Percentiles rank a stretch among this genome's conserved stretches.
These are phyloP conservation scores for Trachelus troglodyta DNA, from an alignment of 2,888 invertebrate species.

Conservation along the genomic window DNA sequence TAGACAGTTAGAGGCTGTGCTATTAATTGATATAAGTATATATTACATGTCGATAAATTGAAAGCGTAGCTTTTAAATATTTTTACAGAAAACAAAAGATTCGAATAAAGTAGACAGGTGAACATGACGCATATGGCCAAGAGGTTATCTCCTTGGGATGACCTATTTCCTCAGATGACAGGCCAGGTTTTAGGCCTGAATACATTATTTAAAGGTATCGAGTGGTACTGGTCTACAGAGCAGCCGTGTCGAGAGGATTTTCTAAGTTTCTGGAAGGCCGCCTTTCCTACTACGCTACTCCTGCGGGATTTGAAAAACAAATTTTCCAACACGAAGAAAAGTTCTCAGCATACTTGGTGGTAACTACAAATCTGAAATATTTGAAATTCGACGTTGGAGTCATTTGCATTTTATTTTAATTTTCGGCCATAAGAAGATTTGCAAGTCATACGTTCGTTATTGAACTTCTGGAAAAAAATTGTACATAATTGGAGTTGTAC, in stretches of 20 bases:
- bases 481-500: background rate
- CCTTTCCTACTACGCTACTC: background rate
- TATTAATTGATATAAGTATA: background rate
- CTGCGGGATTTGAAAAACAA: background rate
- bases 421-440: background rate
- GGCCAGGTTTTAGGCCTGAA: conserved; percentile 16
- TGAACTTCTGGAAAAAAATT: background rate
- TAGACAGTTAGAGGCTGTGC: no score
- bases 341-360: background rate
- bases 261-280: background rate
- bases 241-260: background rate
- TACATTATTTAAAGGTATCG: conserved; percentile 20
- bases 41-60: background rate
- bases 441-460: background rate
- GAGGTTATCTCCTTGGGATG: background rate
- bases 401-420: background rate
- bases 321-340: background rate
- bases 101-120: background rate
- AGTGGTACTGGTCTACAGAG: background rate
- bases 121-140: background rate
- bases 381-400: background rate
- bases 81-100: background rate
- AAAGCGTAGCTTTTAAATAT: background rate
- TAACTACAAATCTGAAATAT: background rate
- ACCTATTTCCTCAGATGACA: conserved; percentile 15